Evolutionary conservation across 1,140 invertebrate species (phyloP), one percentile per base, ranked within the genome.

Genomic region (Drosophila watanabei): DNA sequence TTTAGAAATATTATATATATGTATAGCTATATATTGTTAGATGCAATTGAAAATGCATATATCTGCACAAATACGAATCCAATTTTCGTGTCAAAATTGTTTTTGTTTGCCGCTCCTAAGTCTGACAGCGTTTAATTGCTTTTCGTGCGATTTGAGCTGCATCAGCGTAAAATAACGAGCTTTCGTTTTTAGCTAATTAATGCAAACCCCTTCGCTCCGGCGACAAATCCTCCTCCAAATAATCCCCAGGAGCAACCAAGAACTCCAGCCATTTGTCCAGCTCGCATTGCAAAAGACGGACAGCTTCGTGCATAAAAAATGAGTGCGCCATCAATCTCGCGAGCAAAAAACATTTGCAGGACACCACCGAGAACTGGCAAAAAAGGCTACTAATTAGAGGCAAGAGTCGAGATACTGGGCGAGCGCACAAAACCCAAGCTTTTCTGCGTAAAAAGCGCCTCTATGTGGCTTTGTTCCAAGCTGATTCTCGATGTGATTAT

Each of bases 341-440:
- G 75, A 28, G 30, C 69, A 73, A 8, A 9, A 10, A 73, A 77
- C 86, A 89, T 75, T 78, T 45, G 24, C 56, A 68, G 70, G 37
- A 80, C 43, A 37, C n/a, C 56, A 30, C 24, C 32, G 20, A 39
- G 33, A 48, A 32, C 33, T 41, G 46, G 66, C 62, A 51, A 72
- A 63, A 80, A 81, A 85, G 86, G 78, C 86, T 85, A 85, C 86
- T 88, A 88, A 88, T 88, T 88, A 88, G 78, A 72, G 68, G 35
- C 75, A 78, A 78, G 41, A 77, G 61, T 77, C 63, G 41, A 45
- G 49, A 59, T 59, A 57, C 62, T 43, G 43, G n/a, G 54, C 48
- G 30, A 58, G 45, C 45, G 20, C 45, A 24, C n/a, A 24, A 77
- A 63, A 41, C 28, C 24, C 20, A 30, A 52, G 49, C 24, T 58